These are phyloP conservation scores for Mastomys coucha DNA, from an alignment of 2,113 vertebrate genomes.

Conservation along the genomic window DNA sequence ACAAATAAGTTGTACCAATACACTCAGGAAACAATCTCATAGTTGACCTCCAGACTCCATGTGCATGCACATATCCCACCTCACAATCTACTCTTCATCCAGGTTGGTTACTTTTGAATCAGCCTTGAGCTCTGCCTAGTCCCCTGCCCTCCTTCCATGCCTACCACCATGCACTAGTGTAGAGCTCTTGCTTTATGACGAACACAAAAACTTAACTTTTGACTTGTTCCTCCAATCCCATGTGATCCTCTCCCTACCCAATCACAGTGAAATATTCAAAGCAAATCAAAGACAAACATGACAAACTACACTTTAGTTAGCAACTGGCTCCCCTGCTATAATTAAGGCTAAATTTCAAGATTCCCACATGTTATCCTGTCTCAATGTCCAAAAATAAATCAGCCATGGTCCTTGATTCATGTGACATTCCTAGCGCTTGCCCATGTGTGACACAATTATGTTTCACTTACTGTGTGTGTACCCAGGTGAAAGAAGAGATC, in stretches of 20 bases:
- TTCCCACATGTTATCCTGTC: background rate
- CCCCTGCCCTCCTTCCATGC: background rate
- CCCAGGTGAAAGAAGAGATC: background rate
- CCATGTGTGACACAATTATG: background rate
- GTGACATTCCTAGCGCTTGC: background rate
- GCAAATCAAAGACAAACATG: background rate
- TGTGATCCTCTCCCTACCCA: background rate
- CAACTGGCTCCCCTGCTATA: background rate
- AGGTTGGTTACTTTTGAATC: background rate
- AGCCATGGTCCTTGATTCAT: background rate
- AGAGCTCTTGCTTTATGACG: background rate
- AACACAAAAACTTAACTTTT: background rate
- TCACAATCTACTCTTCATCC: background rate
- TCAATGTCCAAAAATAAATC: background rate
- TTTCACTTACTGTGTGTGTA: background rate
- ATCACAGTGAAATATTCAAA: background rate
- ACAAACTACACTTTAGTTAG: background rate
- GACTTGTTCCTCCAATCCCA: background rate
- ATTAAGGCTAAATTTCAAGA: background rate
- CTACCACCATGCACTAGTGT: background rate
- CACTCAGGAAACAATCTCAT: background rate
- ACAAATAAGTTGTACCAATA: too few species aligned
- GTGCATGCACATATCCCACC: too few species aligned
- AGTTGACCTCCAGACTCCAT: background rate
- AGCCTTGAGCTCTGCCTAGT: background rate